These are phyloP conservation scores for Periophthalmus modestus DNA, from an alignment of 2,113 vertebrate genomes.

Conservation along the genomic window DNA sequence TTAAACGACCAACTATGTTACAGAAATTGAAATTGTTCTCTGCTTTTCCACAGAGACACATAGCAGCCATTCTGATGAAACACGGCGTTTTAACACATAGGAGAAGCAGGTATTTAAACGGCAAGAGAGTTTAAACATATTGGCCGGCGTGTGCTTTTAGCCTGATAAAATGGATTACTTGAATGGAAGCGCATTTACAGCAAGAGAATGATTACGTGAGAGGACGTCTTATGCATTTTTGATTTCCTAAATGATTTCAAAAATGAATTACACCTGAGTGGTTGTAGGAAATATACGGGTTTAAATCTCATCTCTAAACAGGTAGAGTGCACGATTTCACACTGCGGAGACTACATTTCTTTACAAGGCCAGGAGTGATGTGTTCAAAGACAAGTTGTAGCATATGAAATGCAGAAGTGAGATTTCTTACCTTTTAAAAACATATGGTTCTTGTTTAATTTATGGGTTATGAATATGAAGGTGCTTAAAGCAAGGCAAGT, in stretches of 20 bases:
- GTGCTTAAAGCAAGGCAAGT: background rate
- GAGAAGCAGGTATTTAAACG: background rate
- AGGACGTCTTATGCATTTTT: background rate
- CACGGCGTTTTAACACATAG: slow-evolving; percentile 3
- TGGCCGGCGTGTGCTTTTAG: background rate
- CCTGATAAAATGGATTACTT: slow-evolving; percentile 4
- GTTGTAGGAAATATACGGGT: background rate
- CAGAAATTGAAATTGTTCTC: slow-evolving; percentile 39
- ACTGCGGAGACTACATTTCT: background rate
- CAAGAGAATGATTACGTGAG: background rate
- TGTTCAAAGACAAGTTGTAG: background rate
- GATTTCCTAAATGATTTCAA: background rate
- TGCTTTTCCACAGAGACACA: slow-evolving; percentile 8
- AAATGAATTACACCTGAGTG: background rate
- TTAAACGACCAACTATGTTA: slow-evolving; percentile 44
- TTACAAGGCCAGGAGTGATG: background rate
- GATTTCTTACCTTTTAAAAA: background rate
- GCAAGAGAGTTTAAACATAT: slow-evolving; percentile 1
- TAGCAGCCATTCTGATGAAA: slow-evolving; percentile 17
- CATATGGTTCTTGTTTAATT: background rate
- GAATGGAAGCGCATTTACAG: slow-evolving; percentile 12
- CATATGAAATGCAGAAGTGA: background rate
- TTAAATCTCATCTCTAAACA: background rate
- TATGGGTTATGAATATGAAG: background rate
- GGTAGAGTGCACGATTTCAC: background rate